Percentiles rank a stretch among this genome's conserved stretches.
Evolutionary conservation across 2,113 vertebrate genomes (phyloP).

Genomic region (Recurvirostra avosetta): DNA sequence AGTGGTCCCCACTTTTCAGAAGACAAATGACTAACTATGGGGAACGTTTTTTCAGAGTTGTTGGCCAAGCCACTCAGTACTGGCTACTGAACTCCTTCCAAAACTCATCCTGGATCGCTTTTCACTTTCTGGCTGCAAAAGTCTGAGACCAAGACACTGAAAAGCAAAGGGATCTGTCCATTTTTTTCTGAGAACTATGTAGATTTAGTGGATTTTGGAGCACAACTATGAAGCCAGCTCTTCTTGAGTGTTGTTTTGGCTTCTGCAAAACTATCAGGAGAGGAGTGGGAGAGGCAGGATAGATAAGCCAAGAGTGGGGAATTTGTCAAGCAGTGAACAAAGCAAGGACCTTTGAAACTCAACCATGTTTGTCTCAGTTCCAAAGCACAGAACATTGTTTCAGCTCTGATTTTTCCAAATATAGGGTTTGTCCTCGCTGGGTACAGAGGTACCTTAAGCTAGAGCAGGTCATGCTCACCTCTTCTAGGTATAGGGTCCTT

Average conservation of each 20-base stretch:
- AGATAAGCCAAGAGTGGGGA: not conserved
- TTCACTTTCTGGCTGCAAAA: not conserved
- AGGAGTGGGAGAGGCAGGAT: not conserved
- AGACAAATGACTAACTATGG: not conserved
- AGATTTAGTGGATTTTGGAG: not conserved
- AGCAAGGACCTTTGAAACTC: not conserved
- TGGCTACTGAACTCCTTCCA: not conserved
- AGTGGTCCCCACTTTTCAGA: not conserved
- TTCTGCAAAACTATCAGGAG: not conserved
- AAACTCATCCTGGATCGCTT: not conserved
- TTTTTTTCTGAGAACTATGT: not conserved
- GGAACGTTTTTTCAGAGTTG: not conserved
- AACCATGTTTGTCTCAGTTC: not conserved
- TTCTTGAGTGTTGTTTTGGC: not conserved
- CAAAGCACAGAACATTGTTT: not conserved
- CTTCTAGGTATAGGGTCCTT: not conserved
- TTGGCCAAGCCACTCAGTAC: not conserved
- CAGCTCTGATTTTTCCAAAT: not conserved
- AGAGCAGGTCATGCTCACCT: not conserved
- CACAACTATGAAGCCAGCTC: not conserved
- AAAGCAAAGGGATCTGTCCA: not conserved
- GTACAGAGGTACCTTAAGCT: not conserved
- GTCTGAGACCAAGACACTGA: not conserved
- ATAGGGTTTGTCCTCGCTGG: not conserved
- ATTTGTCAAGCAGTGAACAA: not conserved